phyloP scores from a whole-genome alignment of 1,140 invertebrate genomes.

The Formica exsecta region DNA sequence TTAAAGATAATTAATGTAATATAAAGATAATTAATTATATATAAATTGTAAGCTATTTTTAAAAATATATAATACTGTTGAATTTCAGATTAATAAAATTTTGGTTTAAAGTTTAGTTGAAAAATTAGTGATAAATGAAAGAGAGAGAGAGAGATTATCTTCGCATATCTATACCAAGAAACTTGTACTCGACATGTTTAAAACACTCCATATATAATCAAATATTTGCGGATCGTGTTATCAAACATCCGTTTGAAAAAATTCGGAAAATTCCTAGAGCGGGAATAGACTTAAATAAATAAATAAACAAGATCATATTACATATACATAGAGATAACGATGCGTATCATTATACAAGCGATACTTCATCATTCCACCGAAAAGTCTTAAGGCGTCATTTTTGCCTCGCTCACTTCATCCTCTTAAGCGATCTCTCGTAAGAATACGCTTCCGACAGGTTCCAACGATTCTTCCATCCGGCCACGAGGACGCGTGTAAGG shows the following conservation, averaged over 20 bases:
- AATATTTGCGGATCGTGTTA: neutral
- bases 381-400: neutral
- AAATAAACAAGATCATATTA: neutral
- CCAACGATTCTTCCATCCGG: conserved; percentile 54
- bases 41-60: neutral
- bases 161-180: neutral
- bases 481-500: conserved; percentile 36
- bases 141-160: neutral
- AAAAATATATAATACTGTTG: neutral
- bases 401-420: conserved; percentile 23
- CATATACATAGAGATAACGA: conserved; percentile 11
- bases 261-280: neutral
- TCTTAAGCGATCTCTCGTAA: neutral
- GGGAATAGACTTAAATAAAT: conserved; percentile 22
- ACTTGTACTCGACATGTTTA: neutral
- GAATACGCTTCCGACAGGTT: conserved; percentile 22
- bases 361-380: neutral
- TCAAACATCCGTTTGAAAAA: neutral
- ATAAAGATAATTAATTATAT: conserved; percentile 9
- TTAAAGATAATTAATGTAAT: conserved; percentile 19
- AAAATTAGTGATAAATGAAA: neutral
- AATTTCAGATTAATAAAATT: neutral
- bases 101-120: neutral
- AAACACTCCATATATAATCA: neutral
- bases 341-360: neutral